A percentile compares a stretch with the other conserved stretches of the same genome.
Evolutionary conservation across 2,888 invertebrate genomes (phyloP).

Genomic region (Latheticus oryzae): DNA sequence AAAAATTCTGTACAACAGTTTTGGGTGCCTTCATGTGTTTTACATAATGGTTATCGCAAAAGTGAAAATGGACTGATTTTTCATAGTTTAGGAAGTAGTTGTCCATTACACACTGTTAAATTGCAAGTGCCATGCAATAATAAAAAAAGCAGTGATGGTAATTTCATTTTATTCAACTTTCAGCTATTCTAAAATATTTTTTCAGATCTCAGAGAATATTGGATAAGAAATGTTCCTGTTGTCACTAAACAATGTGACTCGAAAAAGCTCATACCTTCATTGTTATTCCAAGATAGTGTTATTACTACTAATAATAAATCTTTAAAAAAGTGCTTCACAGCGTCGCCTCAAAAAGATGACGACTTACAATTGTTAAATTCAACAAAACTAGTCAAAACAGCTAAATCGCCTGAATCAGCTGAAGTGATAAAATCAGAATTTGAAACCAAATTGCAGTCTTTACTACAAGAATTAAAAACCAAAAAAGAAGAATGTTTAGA

Average conservation of each 20-base stretch:
- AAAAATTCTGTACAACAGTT: constrained; percentile 54
- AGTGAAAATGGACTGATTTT: constrained; percentile 53
- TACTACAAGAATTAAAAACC: constrained; percentile 63
- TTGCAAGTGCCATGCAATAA: constrained; percentile 54
- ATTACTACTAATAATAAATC: constrained; percentile 39
- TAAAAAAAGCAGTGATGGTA: constrained; percentile 4
- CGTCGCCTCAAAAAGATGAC: not conserved
- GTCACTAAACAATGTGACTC: constrained; percentile 61
- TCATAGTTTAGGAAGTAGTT: constrained; percentile 58
- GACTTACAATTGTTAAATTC: not conserved
- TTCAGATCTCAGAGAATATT: constrained; percentile 61
- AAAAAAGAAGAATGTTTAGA: constrained; percentile 55
- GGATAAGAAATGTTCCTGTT: constrained; percentile 58
- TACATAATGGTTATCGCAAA: constrained; percentile 56
- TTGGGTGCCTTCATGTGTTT: constrained; percentile 60
- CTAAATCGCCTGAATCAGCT: constrained; percentile 10
- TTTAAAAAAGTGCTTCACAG: constrained; percentile 16
- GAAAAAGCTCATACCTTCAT: constrained; percentile 60
- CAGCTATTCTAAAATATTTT: too few relatives aligned
- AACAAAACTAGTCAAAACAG: constrained; percentile 10
- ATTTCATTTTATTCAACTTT: too few relatives aligned
- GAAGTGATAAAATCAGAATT: constrained; percentile 1
- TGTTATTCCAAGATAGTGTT: constrained; percentile 55
- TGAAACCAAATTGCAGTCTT: constrained; percentile 54
- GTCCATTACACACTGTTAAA: constrained; percentile 54